Evolutionary conservation across 2,113 vertebrate species (phyloP).

Genomic region (Embiotoca jacksoni): DNA sequence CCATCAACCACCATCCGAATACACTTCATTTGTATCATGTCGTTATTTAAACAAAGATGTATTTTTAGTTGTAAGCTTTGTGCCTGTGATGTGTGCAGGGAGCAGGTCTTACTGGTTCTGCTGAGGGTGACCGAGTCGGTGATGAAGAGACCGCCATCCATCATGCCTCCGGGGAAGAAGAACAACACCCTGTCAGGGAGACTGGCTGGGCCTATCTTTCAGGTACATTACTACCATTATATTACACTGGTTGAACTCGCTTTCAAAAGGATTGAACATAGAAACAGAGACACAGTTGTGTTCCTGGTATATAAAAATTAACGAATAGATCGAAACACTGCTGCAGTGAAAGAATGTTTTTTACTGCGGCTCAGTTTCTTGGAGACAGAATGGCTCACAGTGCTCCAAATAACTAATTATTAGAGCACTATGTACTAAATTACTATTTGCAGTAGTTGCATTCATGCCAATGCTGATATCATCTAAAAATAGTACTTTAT

Average conservation of each 20-base stretch:
- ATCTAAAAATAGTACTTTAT: too few species aligned
- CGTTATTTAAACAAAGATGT: neutral
- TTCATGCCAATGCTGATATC: too few species aligned
- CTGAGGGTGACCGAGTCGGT: slow-evolving; percentile 98
- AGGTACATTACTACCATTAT: slow-evolving; percentile 78
- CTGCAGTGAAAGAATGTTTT: too few species aligned
- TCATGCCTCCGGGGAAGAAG: slow-evolving; percentile 95
- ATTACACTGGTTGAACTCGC: neutral
- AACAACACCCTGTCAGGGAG: slow-evolving; percentile 93
- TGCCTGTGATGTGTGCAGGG: slow-evolving; percentile 85
- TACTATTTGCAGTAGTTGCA: too few species aligned
- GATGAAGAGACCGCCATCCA: slow-evolving; percentile 95
- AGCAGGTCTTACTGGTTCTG: slow-evolving; percentile 96
- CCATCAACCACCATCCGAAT: neutral
- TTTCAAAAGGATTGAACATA: neutral
- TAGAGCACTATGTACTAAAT: too few species aligned
- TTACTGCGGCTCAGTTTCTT: too few species aligned
- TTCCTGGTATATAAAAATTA: neutral
- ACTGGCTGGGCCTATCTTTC: slow-evolving; percentile 96
- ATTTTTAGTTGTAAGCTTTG: neutral
- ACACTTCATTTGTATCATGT: neutral
- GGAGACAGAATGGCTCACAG: too few species aligned
- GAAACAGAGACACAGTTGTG: neutral
- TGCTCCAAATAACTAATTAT: too few species aligned
- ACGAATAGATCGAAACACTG: too few species aligned